Percentiles rank a stretch among this genome's conserved stretches.
These are phyloP conservation scores for Ornithoptera priamus DNA, from an alignment of 2,888 invertebrate species.

Conservation along the genomic window DNA sequence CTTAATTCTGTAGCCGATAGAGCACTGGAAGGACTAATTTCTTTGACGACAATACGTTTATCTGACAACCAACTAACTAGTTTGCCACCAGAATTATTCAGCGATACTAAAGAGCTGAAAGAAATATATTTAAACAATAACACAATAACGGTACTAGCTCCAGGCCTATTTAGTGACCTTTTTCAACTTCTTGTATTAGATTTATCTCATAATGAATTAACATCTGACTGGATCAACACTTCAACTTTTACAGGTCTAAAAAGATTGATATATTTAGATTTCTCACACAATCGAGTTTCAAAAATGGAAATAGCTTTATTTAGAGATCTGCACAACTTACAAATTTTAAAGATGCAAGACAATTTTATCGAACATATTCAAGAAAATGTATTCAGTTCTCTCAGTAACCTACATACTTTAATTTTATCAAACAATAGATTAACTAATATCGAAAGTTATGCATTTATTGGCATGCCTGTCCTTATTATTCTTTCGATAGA, in stretches of 20 bases:
- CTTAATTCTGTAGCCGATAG: slow-evolving; percentile 88
- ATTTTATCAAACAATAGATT: slow-evolving; percentile 90
- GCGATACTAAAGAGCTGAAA: slow-evolving; percentile 87
- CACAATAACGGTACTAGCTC: slow-evolving; percentile 88
- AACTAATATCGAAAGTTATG: slow-evolving; percentile 86
- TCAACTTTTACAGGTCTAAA: slow-evolving; percentile 89
- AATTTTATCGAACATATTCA: slow-evolving; percentile 88
- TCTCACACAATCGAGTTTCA: slow-evolving; percentile 87
- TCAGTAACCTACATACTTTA: slow-evolving; percentile 89
- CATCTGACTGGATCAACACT: slow-evolving; percentile 90
- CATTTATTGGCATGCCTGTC: slow-evolving; percentile 87
- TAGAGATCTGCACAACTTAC: slow-evolving; percentile 87
- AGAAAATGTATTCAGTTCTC: slow-evolving; percentile 88
- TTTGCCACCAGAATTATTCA: slow-evolving; percentile 90
- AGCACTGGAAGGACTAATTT: slow-evolving; percentile 86
- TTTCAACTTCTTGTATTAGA: slow-evolving; percentile 87
- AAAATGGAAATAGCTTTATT: slow-evolving; percentile 88
- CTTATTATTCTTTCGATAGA: slow-evolving; percentile 89
- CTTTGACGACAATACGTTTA: slow-evolving; percentile 86
- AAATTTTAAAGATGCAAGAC: slow-evolving; percentile 89
- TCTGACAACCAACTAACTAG: slow-evolving; percentile 90
- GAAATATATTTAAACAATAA: slow-evolving; percentile 92
- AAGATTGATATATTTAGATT: slow-evolving; percentile 87
- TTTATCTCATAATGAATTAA: slow-evolving; percentile 88
- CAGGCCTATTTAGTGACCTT: slow-evolving; percentile 88